Percentiles rank a stretch among this genome's conserved stretches.
Conservation (phyloP, 2,113 vertebrate species). For the Motacilla alba region DNA sequence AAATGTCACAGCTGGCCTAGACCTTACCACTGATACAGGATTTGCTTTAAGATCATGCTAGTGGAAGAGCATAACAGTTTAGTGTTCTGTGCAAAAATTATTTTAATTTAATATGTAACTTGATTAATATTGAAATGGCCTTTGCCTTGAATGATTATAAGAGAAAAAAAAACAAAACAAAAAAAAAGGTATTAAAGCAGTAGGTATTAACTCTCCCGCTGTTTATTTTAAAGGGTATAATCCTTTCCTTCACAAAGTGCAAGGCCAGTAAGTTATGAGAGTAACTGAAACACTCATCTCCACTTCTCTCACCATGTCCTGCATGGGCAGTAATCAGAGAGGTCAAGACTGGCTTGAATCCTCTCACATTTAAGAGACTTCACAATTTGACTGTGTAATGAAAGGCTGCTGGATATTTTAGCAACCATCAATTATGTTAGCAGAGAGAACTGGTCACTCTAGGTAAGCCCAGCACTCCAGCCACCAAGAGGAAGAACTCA, state of each 20-base stretch:
- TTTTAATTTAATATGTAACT: neutral
- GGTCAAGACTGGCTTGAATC: neutral
- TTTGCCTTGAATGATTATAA: neutral
- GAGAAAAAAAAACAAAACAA: neutral
- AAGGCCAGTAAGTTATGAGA: neutral
- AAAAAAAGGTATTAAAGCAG: neutral
- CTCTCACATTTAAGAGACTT: neutral
- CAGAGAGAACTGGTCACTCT: neutral
- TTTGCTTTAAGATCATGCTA: neutral
- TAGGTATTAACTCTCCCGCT: neutral
- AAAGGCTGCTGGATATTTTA: neutral
- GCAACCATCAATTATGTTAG: neutral
- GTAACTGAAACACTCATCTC: neutral
- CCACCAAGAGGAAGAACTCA: neutral
- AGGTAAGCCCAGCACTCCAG: neutral
- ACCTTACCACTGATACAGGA: neutral
- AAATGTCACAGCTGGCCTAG: neutral
- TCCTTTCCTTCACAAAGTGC: neutral
- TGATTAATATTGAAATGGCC: neutral
- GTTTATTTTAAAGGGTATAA: neutral
- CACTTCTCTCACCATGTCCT: neutral
- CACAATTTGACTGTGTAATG: neutral
- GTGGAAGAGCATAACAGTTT: neutral
- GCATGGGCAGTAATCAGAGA: neutral
- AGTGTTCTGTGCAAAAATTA: neutral